Evolutionary conservation across 2,888 invertebrate genomes (phyloP).

Genomic region (Caradrina kadenii): DNA sequence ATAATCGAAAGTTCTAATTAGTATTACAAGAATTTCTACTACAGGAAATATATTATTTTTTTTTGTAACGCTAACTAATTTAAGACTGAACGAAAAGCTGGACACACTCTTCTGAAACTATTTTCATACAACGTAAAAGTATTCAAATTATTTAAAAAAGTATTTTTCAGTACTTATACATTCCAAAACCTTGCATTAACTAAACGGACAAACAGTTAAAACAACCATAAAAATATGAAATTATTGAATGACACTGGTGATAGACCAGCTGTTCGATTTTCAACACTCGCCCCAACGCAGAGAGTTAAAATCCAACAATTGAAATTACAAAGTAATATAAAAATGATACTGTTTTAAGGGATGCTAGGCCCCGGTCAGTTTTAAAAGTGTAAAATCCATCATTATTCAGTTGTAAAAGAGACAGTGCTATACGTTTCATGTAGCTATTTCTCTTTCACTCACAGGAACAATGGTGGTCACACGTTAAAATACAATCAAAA

Average conservation of each 20-base stretch:
- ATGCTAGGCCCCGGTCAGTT: too few relatives aligned
- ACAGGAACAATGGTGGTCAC: neutral
- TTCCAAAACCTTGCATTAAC: neutral
- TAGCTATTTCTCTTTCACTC: neutral
- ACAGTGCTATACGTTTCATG: neutral
- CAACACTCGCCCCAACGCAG: too few relatives aligned
- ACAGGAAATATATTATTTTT: neutral
- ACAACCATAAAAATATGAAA: too few relatives aligned
- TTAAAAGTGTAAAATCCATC: neutral
- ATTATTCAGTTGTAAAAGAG: conserved; percentile 7
- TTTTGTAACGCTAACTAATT: neutral
- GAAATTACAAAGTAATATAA: too few relatives aligned
- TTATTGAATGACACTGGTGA: too few relatives aligned
- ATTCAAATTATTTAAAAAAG: neutral
- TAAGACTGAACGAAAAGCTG: neutral
- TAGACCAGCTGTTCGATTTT: too few relatives aligned
- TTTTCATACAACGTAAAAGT: too few relatives aligned
- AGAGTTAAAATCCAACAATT: too few relatives aligned
- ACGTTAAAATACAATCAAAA: neutral
- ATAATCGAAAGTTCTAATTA: neutral
- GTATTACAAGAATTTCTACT: conserved; percentile 3
- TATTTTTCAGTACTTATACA: neutral
- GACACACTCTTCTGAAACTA: neutral
- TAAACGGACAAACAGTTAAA: too few relatives aligned
- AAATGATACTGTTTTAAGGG: too few relatives aligned